Base-by-base conservation (phyloP, 2,797 vertebrate species). In the Microhierax caerulescens region DNA sequence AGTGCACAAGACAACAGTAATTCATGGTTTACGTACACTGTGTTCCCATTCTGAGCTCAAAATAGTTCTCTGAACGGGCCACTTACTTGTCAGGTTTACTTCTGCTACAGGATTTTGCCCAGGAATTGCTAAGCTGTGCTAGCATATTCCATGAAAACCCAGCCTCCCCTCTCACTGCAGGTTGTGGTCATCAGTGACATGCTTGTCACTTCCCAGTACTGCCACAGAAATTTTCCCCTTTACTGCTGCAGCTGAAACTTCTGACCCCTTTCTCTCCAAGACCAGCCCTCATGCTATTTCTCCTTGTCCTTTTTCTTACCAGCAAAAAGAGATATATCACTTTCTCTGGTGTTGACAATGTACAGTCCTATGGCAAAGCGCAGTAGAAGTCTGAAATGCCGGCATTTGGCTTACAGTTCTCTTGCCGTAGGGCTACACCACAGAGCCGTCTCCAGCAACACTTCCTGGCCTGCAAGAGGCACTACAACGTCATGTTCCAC, bases 401-500 rank as follows among this genome's bases (percentile, higher is more conserved):
- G 1, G 43, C 25, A 19, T 65, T 37, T 78, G 67, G 65, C 24
- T 70, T 25, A 27, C 48, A 84, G 64, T 39, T 81, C 51, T 65
- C 53, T 59, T 15, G 50, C 37, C 43, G 41, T 4, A 28, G 32
- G 48, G 51, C 60, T 70, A 27, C 39, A 32, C 5, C 37, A 19
- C n/a, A 30, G 30, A 28, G 53, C 1, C 4, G 2, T 41, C 70
- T 54, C 78, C 57, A 59, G 65, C 3, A 2, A 34, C 41, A 4
- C 32, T 32, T 51, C 37, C 45, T 48, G 32, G 72, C 18, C 87
- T 37, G 54, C 72, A 65, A 27, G 72, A 81, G 43, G 60, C 83
- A 23, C 61, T 3, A 39, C 24, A 54, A 47, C 2, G 2, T 10
- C 39, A 3, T 0, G 0, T 63, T 27, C 54, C 60, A 32, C 11